Evolutionary conservation across 2,113 vertebrate species (phyloP), one percentile per base, ranked within the genome.

Genomic region (Neodontobutis hainanensis): DNA sequence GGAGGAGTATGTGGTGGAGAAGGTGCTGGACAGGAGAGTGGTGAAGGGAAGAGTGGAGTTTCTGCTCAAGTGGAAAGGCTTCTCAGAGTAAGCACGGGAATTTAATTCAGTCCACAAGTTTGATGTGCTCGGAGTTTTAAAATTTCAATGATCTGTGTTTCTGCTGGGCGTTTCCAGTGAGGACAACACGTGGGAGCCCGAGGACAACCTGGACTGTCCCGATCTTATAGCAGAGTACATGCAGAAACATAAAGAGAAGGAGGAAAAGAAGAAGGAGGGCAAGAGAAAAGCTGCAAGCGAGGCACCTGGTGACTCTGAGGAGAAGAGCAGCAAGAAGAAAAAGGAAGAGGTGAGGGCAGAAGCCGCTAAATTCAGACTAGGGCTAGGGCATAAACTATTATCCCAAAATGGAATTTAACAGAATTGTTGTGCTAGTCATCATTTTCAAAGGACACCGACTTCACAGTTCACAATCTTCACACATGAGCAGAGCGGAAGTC

Each of bases 1-100:
- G 78, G 97, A 99, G 68, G 97, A 99, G 14, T 99, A 99, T 81
- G 96, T 99, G 83, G 97, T 99, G 79, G 97, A 99, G 59, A 99
- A 99, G 60, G 97, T 99, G 40, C 91, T 99, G 58, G 97, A 99
- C 40, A 93, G 96, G 3, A 83, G 97, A 15, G 92, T 98, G 62
- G 93, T 97, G 4, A 99, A 98, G 81, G 97, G 97, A 10, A 94
- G 94, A 65, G 94, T 94, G 70, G 97, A 99, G 70, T 98, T 96
- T 43, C 91, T 99, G 67, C 94, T 99, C 3, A 99, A 99, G 77
- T 99, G 97, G 97, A 99, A 99, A 65, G 97, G 97, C 0, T 99
- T 99, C 89, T 95, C 95, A 0, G 93, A 98, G 97, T 99, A 87
- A 95, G 97, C 93, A 44, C 0, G 4, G 36, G 11, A 9, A n/a